These are phyloP conservation scores for Metallyticus violacea DNA, from an alignment of 2,888 invertebrate genomes.

Conservation along the genomic window DNA sequence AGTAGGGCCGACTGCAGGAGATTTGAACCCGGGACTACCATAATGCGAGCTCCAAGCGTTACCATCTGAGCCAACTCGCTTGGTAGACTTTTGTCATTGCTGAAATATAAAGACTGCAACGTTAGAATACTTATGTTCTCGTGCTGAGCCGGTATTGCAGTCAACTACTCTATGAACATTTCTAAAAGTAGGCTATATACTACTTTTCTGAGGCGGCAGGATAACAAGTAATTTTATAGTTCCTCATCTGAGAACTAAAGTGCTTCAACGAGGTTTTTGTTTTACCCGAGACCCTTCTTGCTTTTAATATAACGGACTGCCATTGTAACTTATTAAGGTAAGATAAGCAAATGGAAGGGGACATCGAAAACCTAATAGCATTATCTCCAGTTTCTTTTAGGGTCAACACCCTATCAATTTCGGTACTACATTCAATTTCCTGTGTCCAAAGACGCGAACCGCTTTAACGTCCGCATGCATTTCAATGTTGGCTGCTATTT, in stretches of 20 bases:
- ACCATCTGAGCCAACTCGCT: too few relatives aligned
- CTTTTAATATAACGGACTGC: neutral
- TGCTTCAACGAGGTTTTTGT: neutral
- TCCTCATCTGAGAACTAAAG: neutral
- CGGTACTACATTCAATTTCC: neutral
- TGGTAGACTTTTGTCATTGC: too few relatives aligned
- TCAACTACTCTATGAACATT: neutral
- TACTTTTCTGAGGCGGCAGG: neutral
- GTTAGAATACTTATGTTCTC: too few relatives aligned
- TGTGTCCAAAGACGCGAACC: neutral
- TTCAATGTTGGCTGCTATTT: neutral
- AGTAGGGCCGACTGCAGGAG: too few relatives aligned
- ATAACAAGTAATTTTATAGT: neutral
- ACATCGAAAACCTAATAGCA: neutral
- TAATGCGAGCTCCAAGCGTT: too few relatives aligned
- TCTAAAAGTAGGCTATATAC: neutral
- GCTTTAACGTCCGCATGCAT: neutral
- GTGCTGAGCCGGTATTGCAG: too few relatives aligned
- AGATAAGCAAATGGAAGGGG: neutral
- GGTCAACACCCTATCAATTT: neutral
- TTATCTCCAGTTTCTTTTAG: neutral
- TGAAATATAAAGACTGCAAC: too few relatives aligned
- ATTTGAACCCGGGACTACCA: too few relatives aligned
- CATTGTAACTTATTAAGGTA: neutral
- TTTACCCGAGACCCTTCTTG: neutral